Conservation (phyloP, 2,888 invertebrate species). For the Tuberolachnus salignus region DNA sequence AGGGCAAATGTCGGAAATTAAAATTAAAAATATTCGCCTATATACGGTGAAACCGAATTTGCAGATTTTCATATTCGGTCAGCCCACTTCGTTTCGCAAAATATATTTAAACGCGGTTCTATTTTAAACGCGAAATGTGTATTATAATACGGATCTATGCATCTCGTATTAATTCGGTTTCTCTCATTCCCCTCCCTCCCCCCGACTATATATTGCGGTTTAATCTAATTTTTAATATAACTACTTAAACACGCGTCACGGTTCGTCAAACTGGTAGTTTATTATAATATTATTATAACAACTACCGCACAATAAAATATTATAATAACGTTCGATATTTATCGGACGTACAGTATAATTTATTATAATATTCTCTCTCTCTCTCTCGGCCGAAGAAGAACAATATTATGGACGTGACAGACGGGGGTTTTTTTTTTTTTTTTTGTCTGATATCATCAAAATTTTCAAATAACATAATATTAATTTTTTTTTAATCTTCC, state of each 20-base stretch:
- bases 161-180: neutral
- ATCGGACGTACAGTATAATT: slow-evolving; percentile 1
- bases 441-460: too few species aligned
- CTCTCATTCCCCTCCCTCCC: too few species aligned
- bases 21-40: neutral
- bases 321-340: neutral
- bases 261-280: neutral
- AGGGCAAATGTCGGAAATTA: slow-evolving; percentile 18
- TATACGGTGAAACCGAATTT: slow-evolving; percentile 31
- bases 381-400: too few species aligned
- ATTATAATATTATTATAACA: neutral
- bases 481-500: neutral
- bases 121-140: neutral
- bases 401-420: neutral
- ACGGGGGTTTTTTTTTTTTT: neutral
- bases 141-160: neutral
- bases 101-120: neutral
- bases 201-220: neutral
- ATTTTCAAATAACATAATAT: neutral
- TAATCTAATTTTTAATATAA: slow-evolving; percentile 24
- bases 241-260: slow-evolving; percentile 2
- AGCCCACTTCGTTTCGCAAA: neutral
- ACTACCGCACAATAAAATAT: neutral
- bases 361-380: too few species aligned
- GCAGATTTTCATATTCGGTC: slow-evolving; percentile 20